These are phyloP conservation scores for Lithobates sylvaticus DNA, from an alignment of 2,797 vertebrate species.

Conservation along the genomic window DNA sequence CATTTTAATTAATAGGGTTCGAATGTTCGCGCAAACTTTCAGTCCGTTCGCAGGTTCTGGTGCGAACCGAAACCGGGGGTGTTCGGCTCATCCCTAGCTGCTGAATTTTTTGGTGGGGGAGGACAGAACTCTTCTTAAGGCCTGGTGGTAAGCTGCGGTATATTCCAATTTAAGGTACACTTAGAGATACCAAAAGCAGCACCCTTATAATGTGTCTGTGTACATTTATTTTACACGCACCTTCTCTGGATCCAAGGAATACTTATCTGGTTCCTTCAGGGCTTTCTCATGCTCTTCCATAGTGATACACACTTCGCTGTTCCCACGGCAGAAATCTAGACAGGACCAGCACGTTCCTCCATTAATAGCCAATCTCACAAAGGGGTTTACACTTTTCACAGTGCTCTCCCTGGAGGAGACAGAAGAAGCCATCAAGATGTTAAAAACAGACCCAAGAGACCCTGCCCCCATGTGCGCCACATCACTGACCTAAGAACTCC, in stretches of 20 bases:
- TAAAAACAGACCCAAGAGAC: not conserved
- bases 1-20: too few relatives aligned
- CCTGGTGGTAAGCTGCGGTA: too few relatives aligned
- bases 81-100: too few relatives aligned
- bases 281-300: slow-evolving; percentile 84
- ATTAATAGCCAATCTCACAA: slow-evolving; percentile 86
- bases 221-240: slow-evolving; percentile 56
- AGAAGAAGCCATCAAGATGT: not conserved
- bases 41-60: too few relatives aligned
- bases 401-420: slow-evolving; percentile 81
- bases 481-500: not conserved
- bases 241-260: slow-evolving; percentile 79
- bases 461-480: not conserved
- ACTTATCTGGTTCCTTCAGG: slow-evolving; percentile 77
- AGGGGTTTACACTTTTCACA: slow-evolving; percentile 92
- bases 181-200: too few relatives aligned
- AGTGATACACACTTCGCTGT: slow-evolving; percentile 87
- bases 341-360: slow-evolving; percentile 89
- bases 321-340: slow-evolving; percentile 86
- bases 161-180: too few relatives aligned
- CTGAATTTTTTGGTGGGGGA: too few relatives aligned
- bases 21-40: too few relatives aligned
- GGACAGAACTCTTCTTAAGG: too few relatives aligned
- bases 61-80: too few relatives aligned
- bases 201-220: too few relatives aligned